Evolutionary conservation across 2,888 invertebrate species (phyloP).

Genomic region (Callimorpha dominula): DNA sequence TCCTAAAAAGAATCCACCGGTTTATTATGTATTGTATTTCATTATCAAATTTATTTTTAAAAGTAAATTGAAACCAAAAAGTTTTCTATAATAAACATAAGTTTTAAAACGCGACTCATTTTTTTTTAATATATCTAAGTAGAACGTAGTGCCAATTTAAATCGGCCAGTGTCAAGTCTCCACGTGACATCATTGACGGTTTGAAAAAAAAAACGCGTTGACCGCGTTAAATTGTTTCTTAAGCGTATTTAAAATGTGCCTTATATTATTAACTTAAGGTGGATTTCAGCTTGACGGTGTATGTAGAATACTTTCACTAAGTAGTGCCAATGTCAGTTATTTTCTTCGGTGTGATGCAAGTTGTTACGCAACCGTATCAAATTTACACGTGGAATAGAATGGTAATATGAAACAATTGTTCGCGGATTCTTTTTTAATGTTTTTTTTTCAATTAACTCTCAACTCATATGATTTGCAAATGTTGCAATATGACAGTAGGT

Average conservation of each 20-base stretch:
- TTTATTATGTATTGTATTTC: too few relatives aligned
- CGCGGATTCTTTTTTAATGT: slow-evolving; percentile 24
- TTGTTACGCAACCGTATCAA: slow-evolving; percentile 62
- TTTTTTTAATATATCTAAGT: neutral
- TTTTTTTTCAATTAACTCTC: slow-evolving; percentile 27
- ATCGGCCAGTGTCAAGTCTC: slow-evolving; percentile 51
- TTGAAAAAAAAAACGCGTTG: slow-evolving; percentile 57
- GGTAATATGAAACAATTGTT: slow-evolving; percentile 40
- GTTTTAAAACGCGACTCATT: neutral
- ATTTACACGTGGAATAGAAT: slow-evolving; percentile 51
- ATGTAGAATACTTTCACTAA: slow-evolving; percentile 76
- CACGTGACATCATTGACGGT: slow-evolving; percentile 53
- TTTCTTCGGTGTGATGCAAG: slow-evolving; percentile 76
- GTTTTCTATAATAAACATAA: neutral
- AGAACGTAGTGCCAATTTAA: slow-evolving; percentile 21
- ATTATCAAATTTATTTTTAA: too few relatives aligned
- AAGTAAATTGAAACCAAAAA: neutral
- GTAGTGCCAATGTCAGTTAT: slow-evolving; percentile 84
- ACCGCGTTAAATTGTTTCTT: slow-evolving; percentile 59
- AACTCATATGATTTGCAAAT: slow-evolving; percentile 1
- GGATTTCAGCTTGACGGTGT: slow-evolving; percentile 25
- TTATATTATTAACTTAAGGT: neutral
- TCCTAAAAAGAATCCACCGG: too few relatives aligned
- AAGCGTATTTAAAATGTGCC: slow-evolving; percentile 35
- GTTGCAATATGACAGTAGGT: neutral